Conservation (phyloP, 2,888 invertebrate genomes). For the Metellina segmentata region DNA sequence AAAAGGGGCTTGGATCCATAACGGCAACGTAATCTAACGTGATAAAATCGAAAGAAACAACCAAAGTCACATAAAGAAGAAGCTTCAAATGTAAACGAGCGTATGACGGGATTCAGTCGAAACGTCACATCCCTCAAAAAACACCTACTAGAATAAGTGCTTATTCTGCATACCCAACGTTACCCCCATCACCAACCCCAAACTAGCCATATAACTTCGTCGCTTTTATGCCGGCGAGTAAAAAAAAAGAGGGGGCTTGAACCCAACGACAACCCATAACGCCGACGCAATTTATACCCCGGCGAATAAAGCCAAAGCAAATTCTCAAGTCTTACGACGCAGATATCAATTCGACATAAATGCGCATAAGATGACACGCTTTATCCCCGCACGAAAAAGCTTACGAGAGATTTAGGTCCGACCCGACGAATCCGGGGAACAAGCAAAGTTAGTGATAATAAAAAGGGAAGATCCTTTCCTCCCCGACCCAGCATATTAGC, state of each 20-base stretch:
- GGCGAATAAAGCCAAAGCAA: background rate
- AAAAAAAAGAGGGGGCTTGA: background rate
- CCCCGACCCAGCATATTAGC: constrained; percentile 2
- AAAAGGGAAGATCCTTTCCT: constrained; percentile 7
- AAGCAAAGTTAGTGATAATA: constrained; percentile 17
- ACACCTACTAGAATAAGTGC: background rate
- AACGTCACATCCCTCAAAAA: background rate
- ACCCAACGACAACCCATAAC: background rate
- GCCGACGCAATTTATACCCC: background rate
- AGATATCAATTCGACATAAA: constrained; percentile 17
- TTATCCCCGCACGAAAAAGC: background rate
- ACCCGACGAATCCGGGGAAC: background rate
- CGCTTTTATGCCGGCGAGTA: background rate
- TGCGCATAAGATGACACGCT: background rate
- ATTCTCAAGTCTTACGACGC: constrained; percentile 9
- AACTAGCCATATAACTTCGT: background rate
- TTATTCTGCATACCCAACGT: background rate
- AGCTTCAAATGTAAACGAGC: background rate
- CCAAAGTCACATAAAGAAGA: too few relatives aligned
- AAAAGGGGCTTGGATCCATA: too few relatives aligned
- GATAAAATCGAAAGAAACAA: too few relatives aligned
- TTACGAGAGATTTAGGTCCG: background rate
- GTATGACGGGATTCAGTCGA: background rate
- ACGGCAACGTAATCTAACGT: too few relatives aligned
- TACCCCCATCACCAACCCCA: background rate